Evolutionary conservation across 2,888 invertebrate genomes (phyloP), one percentile per base, ranked within the genome.

Genomic region (Stenoptilia bipunctidactyla): DNA sequence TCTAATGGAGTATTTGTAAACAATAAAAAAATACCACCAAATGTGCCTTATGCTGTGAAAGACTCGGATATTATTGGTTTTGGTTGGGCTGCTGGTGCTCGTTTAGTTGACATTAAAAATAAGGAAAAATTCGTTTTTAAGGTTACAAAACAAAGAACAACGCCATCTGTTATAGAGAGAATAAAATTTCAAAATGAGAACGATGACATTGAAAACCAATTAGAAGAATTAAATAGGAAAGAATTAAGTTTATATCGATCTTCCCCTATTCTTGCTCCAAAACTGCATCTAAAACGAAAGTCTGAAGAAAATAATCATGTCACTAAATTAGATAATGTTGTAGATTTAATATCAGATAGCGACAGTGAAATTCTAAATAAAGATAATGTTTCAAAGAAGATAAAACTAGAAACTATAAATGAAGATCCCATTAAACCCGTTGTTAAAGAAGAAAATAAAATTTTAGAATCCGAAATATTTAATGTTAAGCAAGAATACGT

Each of bases 1-100:
- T 68, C 85, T 2, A 89, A 89, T 74, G 89, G 88, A 38, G 71
- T 87, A 13, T 89, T 61, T 60, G 61, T 89, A 39, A 88, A 88
- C 39, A 60, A 62, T 1, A 53, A 51, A 2, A 66, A 54, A 54
- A 82, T 87, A 48, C 46, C 60, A 10, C 55, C 69, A 27, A 65
- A 70, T 34, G 52, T 52, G 13, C 69, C 75, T 36, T 58, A 69
- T 41, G 44, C 51, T 34, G 47, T 88, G 13, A 53, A 58, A 37
- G 61, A 82, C 36, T 66, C 66, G 34, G 87, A 88, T 60, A 47
- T 80, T 12, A 71, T 89, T 52, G 86, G 87, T 3, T 70, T 89
- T 49, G 88, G 89, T 6, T 80, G 79, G 73, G 60, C 66, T 15
- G 37, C 48, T 27, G 66, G 58, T 14, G 63, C 66, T 39, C 49